These are phyloP conservation scores for Indri indri DNA, from an alignment of 2,113 vertebrate species.

Conservation along the genomic window DNA sequence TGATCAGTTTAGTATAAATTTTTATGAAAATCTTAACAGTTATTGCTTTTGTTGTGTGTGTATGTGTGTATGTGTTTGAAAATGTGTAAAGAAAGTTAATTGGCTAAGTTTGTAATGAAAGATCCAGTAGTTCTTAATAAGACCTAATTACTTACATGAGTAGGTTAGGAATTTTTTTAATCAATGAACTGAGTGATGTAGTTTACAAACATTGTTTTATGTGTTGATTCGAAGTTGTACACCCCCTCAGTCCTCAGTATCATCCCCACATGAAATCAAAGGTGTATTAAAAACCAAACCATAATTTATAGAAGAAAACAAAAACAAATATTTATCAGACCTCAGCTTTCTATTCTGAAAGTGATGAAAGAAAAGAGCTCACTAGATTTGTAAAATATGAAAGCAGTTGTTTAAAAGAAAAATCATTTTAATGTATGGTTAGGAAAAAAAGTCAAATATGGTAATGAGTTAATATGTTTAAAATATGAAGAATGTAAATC, in stretches of 20 bases:
- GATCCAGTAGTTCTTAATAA: not conserved
- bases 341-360: not conserved
- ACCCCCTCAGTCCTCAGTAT: not conserved
- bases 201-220: not conserved
- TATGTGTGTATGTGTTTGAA: not conserved
- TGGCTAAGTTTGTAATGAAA: not conserved
- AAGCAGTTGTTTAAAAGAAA: not conserved
- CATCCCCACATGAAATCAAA: not conserved
- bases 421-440: not conserved
- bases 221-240: slow-evolving; percentile 19
- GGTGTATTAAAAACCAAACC: not conserved
- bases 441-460: not conserved
- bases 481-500: slow-evolving; percentile 10
- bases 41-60: not conserved
- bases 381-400: not conserved
- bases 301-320: not conserved
- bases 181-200: not conserved
- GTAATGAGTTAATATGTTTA: slow-evolving; percentile 2
- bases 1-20: not conserved
- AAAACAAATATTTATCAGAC: not conserved
- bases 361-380: not conserved
- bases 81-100: slow-evolving; percentile 4
- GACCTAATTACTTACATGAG: not conserved
- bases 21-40: not conserved
- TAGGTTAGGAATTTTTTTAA: not conserved